phyloP scores from a whole-genome alignment of 2,888 invertebrate genomes.

The Macrosiphum euphorbiae region DNA sequence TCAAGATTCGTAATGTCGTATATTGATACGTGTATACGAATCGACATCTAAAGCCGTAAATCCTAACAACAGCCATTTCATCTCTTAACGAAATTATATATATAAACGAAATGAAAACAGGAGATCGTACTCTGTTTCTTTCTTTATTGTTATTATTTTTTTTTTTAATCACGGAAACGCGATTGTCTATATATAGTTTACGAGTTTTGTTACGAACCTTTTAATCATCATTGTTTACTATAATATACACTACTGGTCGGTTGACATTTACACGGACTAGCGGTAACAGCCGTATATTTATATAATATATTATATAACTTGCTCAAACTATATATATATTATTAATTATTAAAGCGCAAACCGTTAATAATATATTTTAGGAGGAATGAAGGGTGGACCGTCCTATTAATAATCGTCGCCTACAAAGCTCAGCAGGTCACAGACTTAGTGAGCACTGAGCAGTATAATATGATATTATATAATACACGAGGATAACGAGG shows the following conservation, averaged over 20 bases:
- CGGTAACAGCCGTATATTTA: background rate
- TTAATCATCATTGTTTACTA: background rate
- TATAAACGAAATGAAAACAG: background rate
- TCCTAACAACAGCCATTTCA: background rate
- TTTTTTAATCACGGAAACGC: background rate
- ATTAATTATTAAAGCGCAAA: background rate
- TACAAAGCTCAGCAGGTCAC: background rate
- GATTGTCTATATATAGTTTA: background rate
- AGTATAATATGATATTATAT: background rate
- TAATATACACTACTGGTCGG: background rate
- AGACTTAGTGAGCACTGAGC: background rate
- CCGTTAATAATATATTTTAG: background rate
- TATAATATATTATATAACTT: background rate
- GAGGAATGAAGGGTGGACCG: background rate
- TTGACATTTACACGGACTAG: background rate
- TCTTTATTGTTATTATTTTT: background rate
- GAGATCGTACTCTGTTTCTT: background rate
- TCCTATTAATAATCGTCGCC: background rate
- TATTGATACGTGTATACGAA: background rate
- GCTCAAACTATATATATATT: background rate
- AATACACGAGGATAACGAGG: background rate
- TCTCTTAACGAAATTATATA: background rate
- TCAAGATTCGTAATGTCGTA: background rate
- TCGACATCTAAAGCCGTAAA: background rate
- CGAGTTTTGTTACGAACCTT: background rate